Percentiles rank a stretch among this genome's conserved stretches.
Conservation (phyloP, 2,113 vertebrate genomes). For the Prietella phreatophila region DNA sequence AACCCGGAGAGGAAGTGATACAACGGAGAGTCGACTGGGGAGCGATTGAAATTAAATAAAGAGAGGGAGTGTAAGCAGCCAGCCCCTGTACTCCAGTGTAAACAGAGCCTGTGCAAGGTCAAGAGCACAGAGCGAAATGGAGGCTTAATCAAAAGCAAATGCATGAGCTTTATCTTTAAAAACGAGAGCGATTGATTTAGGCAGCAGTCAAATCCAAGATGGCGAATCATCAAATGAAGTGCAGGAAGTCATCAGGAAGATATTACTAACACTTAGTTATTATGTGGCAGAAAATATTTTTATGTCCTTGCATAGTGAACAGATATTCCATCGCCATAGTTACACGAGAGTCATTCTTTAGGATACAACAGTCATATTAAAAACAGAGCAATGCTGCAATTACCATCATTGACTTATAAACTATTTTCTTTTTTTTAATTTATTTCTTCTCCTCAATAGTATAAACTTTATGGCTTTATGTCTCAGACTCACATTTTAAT, state of each 20-base stretch:
- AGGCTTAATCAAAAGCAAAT: conserved; percentile 44
- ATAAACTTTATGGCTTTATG: background rate
- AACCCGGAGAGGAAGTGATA: conserved; percentile 27
- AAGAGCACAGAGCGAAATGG: conserved; percentile 19
- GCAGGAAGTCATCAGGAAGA: conserved; percentile 28
- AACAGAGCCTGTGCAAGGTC: conserved; percentile 38
- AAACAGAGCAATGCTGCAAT: background rate
- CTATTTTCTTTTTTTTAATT: background rate
- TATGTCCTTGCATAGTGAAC: background rate
- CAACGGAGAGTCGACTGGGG: conserved; percentile 29
- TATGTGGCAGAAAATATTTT: background rate
- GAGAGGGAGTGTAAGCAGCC: conserved; percentile 32
- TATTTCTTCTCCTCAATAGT: background rate
- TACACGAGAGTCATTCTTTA: background rate
- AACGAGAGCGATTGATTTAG: background rate
- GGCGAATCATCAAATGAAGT: background rate
- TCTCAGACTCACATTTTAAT: background rate
- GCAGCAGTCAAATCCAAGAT: conserved; percentile 19
- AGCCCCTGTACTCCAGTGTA: conserved; percentile 38
- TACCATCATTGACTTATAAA: background rate
- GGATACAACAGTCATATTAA: background rate
- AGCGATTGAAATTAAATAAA: conserved; percentile 58
- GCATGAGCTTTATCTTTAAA: conserved; percentile 26
- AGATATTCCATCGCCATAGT: background rate
- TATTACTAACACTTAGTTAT: conserved; percentile 1